A percentile compares a stretch with the other conserved stretches of the same genome.
Conservation (phyloP, 2,888 invertebrate species). For the Drosophila kokeensis region DNA sequence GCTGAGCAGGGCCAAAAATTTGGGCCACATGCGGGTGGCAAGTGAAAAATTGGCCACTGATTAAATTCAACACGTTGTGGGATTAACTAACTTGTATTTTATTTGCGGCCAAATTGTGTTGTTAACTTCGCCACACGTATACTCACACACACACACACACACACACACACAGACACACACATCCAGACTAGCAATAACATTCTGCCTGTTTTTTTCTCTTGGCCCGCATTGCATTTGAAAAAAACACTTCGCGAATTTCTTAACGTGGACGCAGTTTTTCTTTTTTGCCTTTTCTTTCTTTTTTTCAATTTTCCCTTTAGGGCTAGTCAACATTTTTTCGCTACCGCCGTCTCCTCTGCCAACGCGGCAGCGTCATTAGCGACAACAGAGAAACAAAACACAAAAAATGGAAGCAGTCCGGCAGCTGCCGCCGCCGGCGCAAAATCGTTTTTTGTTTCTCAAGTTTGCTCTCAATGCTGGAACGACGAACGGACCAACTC, state of each 20-base stretch:
- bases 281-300: conserved; percentile 31
- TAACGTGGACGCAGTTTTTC: conserved; percentile 32
- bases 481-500: neutral
- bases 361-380: conserved; percentile 64
- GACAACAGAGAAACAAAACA: conserved; percentile 36
- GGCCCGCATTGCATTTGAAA: conserved; percentile 26
- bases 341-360: conserved; percentile 6
- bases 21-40: conserved; percentile 37
- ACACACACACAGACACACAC: conserved; percentile 1
- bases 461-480: conserved; percentile 52
- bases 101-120: conserved; percentile 77
- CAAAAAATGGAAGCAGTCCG: conserved; percentile 18
- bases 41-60: conserved; percentile 80
- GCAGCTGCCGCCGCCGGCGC: conserved; percentile 62
- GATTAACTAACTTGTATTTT: conserved; percentile 81
- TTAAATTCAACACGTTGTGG: conserved; percentile 80
- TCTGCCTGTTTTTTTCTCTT: neutral
- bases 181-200: conserved; percentile 65
- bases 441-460: conserved; percentile 72
- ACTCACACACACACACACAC: conserved; percentile 25
- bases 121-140: conserved; percentile 65
- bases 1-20: conserved; percentile 14
- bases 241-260: conserved; percentile 37
- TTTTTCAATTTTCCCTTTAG: conserved; percentile 67
- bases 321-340: conserved; percentile 71